These are phyloP conservation scores for Ridgeia piscesae DNA, from an alignment of 1,140 invertebrate genomes.

Conservation along the genomic window DNA sequence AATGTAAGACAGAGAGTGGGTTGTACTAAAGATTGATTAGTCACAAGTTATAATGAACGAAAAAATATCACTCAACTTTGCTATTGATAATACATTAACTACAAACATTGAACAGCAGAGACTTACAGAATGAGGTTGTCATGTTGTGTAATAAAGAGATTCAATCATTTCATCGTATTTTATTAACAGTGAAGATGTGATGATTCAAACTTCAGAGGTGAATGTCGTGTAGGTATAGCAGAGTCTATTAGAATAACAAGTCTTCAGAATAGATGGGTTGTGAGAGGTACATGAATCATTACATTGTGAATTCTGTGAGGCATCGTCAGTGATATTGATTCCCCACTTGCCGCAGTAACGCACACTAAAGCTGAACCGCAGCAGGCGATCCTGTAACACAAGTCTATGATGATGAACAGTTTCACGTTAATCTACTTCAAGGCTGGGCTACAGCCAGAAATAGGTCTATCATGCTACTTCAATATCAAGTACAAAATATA, in stretches of 20 bases:
- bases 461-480: neutral
- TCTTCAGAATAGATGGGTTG: neutral
- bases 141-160: too few relatives aligned
- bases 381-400: slow-evolving; percentile 23
- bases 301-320: neutral
- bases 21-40: neutral
- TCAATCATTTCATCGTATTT: neutral
- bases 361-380: slow-evolving; percentile 22
- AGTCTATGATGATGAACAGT: neutral
- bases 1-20: neutral
- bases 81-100: neutral
- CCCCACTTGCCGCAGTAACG: slow-evolving; percentile 28
- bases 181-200: too few relatives aligned
- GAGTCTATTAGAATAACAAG: neutral
- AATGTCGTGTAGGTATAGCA: neutral
- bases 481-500: neutral
- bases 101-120: neutral
- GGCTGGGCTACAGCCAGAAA: neutral
- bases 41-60: neutral
- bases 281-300: neutral
- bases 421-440: neutral
- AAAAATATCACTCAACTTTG: neutral
- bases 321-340: slow-evolving; percentile 10
- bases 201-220: neutral
- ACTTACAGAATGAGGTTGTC: neutral